These are phyloP conservation scores for Drosophila melanosoma DNA, from an alignment of 2,888 invertebrate genomes.

Conservation along the genomic window DNA sequence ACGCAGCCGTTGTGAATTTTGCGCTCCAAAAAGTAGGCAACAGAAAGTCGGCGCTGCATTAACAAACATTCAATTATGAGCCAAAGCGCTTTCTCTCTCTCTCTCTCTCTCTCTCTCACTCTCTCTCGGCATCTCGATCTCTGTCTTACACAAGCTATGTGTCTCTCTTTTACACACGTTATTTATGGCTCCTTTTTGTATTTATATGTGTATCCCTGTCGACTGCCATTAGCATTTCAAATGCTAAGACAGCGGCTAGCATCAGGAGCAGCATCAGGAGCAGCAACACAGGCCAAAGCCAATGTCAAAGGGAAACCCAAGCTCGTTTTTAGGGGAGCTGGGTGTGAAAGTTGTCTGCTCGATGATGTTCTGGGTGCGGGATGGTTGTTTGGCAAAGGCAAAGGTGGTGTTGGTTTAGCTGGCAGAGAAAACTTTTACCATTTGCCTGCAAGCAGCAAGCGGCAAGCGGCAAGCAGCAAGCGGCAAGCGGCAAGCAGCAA, in stretches of 20 bases:
- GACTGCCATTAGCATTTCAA: slow-evolving; percentile 71
- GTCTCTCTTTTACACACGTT: not conserved
- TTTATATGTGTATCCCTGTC: slow-evolving; percentile 17
- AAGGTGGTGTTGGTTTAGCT: not conserved
- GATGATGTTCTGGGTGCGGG: not conserved
- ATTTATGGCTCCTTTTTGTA: not conserved
- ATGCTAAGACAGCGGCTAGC: slow-evolving; percentile 39
- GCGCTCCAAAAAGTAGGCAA: slow-evolving; percentile 45
- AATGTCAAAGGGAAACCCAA: slow-evolving; percentile 1
- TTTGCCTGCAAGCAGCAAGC: slow-evolving; percentile 64
- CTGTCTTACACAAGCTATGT: not conserved
- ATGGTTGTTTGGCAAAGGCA: not conserved
- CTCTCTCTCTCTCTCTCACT: not conserved
- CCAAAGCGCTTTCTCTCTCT: slow-evolving; percentile 8
- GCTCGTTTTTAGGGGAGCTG: slow-evolving; percentile 12
- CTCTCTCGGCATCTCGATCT: not conserved
- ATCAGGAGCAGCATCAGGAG: slow-evolving; percentile 25
- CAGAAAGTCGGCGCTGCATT: slow-evolving; percentile 58
- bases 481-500: slow-evolving; percentile 61
- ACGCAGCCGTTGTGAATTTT: slow-evolving; percentile 44
- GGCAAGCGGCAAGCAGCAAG: slow-evolving; percentile 38
- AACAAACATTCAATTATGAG: slow-evolving; percentile 72
- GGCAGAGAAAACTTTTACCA: slow-evolving; percentile 69
- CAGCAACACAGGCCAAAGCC: slow-evolving; percentile 20
- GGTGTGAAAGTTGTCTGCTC: slow-evolving; percentile 4